Evolutionary conservation across 2,888 invertebrate genomes (phyloP).

Genomic region (Mesoligia furuncula): DNA sequence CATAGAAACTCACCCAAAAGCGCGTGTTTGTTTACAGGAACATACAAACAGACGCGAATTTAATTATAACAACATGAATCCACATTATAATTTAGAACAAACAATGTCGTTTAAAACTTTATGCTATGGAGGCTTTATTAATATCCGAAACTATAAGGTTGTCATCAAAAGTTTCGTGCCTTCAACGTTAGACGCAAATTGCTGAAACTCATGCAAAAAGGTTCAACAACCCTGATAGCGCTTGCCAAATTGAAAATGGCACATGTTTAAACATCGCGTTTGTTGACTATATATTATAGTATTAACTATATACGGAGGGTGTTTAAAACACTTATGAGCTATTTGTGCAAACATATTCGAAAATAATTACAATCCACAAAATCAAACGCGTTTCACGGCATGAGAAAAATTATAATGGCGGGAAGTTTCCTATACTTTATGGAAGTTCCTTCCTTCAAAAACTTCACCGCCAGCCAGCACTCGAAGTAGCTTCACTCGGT

Average conservation of each 20-base stretch:
- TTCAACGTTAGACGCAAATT: constrained; percentile 54
- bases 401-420: too few relatives aligned
- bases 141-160: constrained; percentile 62
- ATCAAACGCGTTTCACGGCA: too few relatives aligned
- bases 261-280: constrained; percentile 17
- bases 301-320: too few relatives aligned
- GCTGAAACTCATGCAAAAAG: constrained; percentile 51
- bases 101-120: constrained; percentile 48
- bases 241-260: constrained; percentile 21
- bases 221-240: constrained; percentile 76
- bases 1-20: not conserved
- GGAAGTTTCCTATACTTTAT: too few relatives aligned
- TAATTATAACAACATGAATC: constrained; percentile 22
- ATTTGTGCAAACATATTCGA: too few relatives aligned
- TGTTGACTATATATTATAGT: not conserved
- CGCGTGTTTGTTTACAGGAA: not conserved
- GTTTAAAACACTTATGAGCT: too few relatives aligned
- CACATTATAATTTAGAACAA: constrained; percentile 38
- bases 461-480: too few relatives aligned
- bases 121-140: constrained; percentile 47
- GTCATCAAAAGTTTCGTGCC: constrained; percentile 65
- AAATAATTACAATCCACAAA: too few relatives aligned
- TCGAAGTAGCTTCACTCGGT: too few relatives aligned
- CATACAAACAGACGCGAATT: constrained; percentile 6
- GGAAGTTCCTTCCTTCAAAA: too few relatives aligned